Conservation (phyloP, 2,888 invertebrate genomes). For the Boloria euphrosyne region DNA sequence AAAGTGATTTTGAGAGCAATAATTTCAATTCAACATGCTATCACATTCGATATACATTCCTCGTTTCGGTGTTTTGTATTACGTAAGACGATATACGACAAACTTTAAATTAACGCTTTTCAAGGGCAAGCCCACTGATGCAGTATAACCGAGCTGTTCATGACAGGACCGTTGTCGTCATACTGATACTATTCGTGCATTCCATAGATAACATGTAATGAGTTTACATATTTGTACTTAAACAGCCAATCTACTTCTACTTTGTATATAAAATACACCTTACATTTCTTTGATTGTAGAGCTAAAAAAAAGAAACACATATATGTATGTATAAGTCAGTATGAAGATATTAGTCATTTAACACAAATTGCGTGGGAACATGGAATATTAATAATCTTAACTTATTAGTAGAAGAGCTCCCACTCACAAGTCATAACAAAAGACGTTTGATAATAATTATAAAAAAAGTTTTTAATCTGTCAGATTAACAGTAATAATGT, state of each 20-base stretch:
- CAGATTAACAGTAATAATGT: background rate
- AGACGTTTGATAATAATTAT: conserved; percentile 22
- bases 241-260: background rate
- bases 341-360: conserved; percentile 23
- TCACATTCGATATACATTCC: conserved; percentile 27
- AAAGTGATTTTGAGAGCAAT: conserved; percentile 5
- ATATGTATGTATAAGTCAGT: background rate
- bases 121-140: conserved; percentile 58
- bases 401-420: conserved; percentile 24
- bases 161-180: conserved; percentile 54
- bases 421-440: conserved; percentile 25
- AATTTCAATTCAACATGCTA: conserved; percentile 24
- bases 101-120: conserved; percentile 61
- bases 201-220: conserved; percentile 65
- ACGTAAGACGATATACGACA: conserved; percentile 58
- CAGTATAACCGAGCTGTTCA: conserved; percentile 50
- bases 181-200: conserved; percentile 52
- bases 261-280: background rate
- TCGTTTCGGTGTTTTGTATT: conserved; percentile 43
- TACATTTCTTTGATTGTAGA: too few species aligned
- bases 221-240: conserved; percentile 3
- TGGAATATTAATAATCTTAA: conserved; percentile 34
- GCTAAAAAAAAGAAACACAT: background rate
- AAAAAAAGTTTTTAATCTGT: conserved; percentile 16
- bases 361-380: conserved; percentile 33